Evolutionary conservation across 2,888 invertebrate species (phyloP), one percentile per base, ranked within the genome.

Genomic region (Brenthis hecate): DNA sequence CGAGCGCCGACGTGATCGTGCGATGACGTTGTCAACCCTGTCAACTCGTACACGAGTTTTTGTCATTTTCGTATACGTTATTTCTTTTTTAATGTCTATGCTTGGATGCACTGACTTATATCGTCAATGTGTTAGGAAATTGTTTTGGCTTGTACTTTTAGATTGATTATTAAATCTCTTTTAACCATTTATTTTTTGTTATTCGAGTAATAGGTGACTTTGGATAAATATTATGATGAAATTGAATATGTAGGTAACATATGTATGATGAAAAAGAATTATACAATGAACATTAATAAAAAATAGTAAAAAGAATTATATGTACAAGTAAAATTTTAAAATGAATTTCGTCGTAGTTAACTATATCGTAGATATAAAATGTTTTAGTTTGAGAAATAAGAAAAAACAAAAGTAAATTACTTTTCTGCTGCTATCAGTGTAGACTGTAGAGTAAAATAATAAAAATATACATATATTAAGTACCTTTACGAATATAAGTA

Each of bases 21-120:
- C 79, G 78, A 80, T 78, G 80, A 78, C 79, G 73, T 77, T 80
- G 80, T 81, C 80, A 78, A 66, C 70, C 70, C 78, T 84, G 85
- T 86, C 86, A 82, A 81, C 80, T 80, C 77, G 78, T 82, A 86
- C 88, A 86, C 80, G 81, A 80, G 80, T 83, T 87, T 85, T 87
- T 88, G 88, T 86, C 88, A 87, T 85, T 79, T 79, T 77, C 75
- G 72, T 76, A 76, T 77, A 76, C 73, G 73, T 75, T 74, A 58
- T 72, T 75, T 72, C 56, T 72, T 74, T 75, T 75, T 74, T 71
- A 69, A 68, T 51, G 67, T 71, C 73, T 75, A 68, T 65, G 74
- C 72, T 67, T 68, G 73, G 68, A 65, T 68, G 72, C 70, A 73
- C 66, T 71, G 70, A 64, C 58, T 65, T 63, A 63, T 73, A 64